These are phyloP conservation scores for Luffia ferchaultella DNA, from an alignment of 2,888 invertebrate genomes.

Conservation along the genomic window DNA sequence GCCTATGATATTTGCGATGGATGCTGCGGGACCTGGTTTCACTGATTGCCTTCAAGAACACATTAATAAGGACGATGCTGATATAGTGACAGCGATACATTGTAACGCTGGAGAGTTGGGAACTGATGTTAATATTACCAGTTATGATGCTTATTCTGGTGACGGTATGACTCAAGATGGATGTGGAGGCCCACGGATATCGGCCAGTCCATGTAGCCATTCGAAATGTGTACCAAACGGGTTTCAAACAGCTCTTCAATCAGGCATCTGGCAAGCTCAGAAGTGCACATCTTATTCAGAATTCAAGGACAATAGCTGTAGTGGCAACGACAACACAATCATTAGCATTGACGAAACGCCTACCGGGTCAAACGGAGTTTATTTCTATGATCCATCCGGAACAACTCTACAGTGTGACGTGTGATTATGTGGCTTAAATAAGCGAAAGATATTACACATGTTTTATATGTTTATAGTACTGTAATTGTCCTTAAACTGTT, in stretches of 20 bases:
- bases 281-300: background rate
- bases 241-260: background rate
- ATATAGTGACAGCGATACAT: background rate
- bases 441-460: too few species aligned
- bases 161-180: conserved; percentile 1
- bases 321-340: background rate
- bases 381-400: too few species aligned
- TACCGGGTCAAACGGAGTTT: too few species aligned
- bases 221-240: background rate
- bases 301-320: background rate
- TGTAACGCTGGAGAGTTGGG: background rate
- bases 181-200: background rate
- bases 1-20: background rate
- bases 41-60: conserved; percentile 1
- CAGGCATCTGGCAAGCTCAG: background rate
- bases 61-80: background rate
- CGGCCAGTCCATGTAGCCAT: background rate
- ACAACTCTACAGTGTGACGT: too few species aligned
- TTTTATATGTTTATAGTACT: too few species aligned
- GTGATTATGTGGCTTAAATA: too few species aligned
- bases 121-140: background rate
- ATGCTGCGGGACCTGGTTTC: conserved; percentile 2
- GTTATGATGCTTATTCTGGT: background rate
- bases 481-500: too few species aligned
- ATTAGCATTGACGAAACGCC: too few species aligned